Percentiles rank a stretch among this genome's conserved stretches.
Evolutionary conservation across 2,888 invertebrate species (phyloP).

Genomic region (Epinotia nisella): DNA sequence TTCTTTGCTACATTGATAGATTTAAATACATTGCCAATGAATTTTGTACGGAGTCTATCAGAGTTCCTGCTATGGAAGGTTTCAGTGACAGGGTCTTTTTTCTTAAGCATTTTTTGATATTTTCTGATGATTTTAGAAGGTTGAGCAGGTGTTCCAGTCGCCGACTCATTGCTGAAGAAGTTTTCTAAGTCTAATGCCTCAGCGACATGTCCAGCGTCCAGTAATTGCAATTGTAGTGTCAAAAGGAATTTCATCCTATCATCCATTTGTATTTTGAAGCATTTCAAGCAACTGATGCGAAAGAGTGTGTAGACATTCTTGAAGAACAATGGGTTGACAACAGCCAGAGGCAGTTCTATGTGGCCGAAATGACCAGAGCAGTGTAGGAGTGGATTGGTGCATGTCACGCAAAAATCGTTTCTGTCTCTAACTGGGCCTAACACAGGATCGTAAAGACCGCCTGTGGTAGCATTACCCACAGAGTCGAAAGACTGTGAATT

Average conservation of each 20-base stretch:
- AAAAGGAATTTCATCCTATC: constrained; percentile 84
- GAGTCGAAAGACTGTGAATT: constrained; percentile 92
- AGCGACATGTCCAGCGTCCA: constrained; percentile 90
- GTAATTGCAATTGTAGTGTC: constrained; percentile 87
- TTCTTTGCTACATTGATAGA: constrained; percentile 72
- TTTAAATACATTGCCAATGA: constrained; percentile 77
- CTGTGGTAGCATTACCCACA: constrained; percentile 91
- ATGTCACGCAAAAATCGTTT: constrained; percentile 91
- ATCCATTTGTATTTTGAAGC: constrained; percentile 87
- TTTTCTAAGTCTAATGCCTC: constrained; percentile 88
- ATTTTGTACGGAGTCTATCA: constrained; percentile 76
- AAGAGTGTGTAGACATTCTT: constrained; percentile 88
- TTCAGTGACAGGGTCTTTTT: constrained; percentile 62
- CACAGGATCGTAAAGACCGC: constrained; percentile 95
- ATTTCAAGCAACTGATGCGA: constrained; percentile 88
- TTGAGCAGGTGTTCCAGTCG: constrained; percentile 73
- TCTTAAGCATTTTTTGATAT: constrained; percentile 67
- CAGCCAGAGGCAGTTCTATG: constrained; percentile 94
- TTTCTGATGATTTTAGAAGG: constrained; percentile 74
- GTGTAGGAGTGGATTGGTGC: constrained; percentile 86
- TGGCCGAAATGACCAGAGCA: constrained; percentile 98
- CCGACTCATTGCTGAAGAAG: constrained; percentile 61
- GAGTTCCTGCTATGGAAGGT: constrained; percentile 78
- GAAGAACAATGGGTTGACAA: constrained; percentile 96
- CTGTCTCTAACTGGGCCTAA: constrained; percentile 89